Evolutionary conservation across 2,113 vertebrate species (phyloP), one percentile per base, ranked within the genome.

Genomic region (Alouatta palliata): DNA sequence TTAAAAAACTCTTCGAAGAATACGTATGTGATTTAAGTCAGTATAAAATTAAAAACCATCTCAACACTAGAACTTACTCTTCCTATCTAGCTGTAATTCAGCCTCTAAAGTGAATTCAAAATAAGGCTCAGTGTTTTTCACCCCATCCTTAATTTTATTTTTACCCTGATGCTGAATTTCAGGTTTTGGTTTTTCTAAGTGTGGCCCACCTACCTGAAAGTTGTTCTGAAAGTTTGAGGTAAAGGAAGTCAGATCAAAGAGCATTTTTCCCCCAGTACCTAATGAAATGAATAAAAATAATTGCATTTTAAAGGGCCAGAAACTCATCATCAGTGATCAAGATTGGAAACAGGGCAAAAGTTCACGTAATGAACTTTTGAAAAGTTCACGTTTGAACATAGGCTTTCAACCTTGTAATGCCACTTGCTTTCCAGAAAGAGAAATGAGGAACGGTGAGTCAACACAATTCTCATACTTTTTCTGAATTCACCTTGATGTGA

Each of bases 201-300:
- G 16, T 92, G 7, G 8, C 25, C 45, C 47, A 61, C 21, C 25
- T 73, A 13, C 83, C 58, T 91, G 77, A 66, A 91, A 56, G 13
- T 40, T 94, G 61, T 70, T 88, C 68, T 95, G 47, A 86, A 97
- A 82, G 19, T 73, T 3, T 71, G 5, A 27, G 58, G 27, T 58
- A 73, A 91, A 96, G 76, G 21, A 84, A 64, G 16, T 94, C 70
- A 75, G 37, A 85, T 73, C 86, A 92, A 37, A 82, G 27, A 83
- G 40, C 19, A 25, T 77, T 52, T 77, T 64, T 92, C 6, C 37
- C 54, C 3, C 6, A 83, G 20, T n/a, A 91, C 32, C 27, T 56
- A 86, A 83, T 8, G 27, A 91, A 88, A 77, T 66, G 52, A 40
- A 79, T 30, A 54, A 40, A 81, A 76, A 70, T 21, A 21, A 37